Base-by-base conservation (phyloP, 2,888 invertebrate genomes). In the Tenthredo distinguenda region DNA sequence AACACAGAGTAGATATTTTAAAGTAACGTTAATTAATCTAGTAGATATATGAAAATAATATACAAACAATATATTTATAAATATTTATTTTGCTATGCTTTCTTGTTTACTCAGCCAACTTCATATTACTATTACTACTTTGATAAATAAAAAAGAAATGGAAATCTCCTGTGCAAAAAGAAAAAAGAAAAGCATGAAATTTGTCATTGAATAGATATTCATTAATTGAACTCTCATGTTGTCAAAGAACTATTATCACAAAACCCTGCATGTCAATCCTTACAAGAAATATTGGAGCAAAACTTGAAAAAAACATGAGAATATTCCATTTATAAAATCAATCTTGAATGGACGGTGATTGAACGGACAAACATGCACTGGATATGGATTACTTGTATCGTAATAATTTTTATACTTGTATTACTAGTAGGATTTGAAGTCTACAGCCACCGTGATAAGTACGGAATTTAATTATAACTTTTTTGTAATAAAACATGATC, bases 401-500 rank as follows among this genome's bases (percentile, higher is more conserved):
- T 86, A 37, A n/a, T 86, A n/a, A 82, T 88, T 55, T 43, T 87
- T 31, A 31, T 84, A 83, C 50, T 83, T 12, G 10, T 87, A 26
- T 62, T 89, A 84, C 88, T 91, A 21, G 85, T 92, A 47, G 90
- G 85, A 81, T 87, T 90, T 68, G 92, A 92, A 89, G 85, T 92
- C 77, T 92, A 85, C 92, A 92, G 86, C 89, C 90, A 74, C 85
- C 77, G 87, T 37, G 79, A 72, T 43, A 26, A 84, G 21, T 26
- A 15, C 65, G 62, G n/a, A 21, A 50, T 74, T 65, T 37, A 18
- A 37, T 82, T 84, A 76, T 77, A 55, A 55, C 26, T 40, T 43
- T 10, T 37, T 26, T 31, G 1, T 18, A 81, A 62, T 81, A 81
- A 62, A 81, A 58, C n/a, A n/a, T 58, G 55, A 58, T 37, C 55